These are phyloP conservation scores for Gallinago jamesoni DNA, from an alignment of 2,113 vertebrate species.

Conservation along the genomic window DNA sequence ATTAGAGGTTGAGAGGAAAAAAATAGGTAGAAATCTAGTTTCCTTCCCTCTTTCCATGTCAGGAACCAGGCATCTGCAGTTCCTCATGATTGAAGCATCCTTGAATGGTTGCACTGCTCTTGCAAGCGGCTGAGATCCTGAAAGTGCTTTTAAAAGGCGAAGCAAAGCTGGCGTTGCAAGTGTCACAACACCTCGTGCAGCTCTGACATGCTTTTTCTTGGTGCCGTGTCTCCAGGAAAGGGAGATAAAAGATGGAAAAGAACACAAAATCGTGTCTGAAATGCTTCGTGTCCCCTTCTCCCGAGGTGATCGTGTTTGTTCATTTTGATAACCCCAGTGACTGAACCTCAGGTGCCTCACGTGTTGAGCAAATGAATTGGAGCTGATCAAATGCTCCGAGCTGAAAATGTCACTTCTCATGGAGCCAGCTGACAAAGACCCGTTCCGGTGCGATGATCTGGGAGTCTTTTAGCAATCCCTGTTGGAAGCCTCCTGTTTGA, in stretches of 20 bases:
- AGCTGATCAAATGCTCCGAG: not conserved
- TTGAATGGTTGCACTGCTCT: not conserved
- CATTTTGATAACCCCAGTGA: not conserved
- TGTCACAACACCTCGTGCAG: not conserved
- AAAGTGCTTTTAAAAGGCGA: not conserved
- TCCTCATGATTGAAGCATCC: not conserved
- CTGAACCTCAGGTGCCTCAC: not conserved
- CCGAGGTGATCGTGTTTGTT: not conserved
- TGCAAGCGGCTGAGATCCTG: not conserved
- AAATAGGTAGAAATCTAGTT: not conserved
- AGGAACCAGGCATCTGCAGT: not conserved
- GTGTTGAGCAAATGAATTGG: not conserved
- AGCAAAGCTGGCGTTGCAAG: not conserved
- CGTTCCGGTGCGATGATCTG: not conserved
- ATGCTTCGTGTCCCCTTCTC: not conserved
- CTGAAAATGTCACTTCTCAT: not conserved
- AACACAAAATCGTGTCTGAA: not conserved
- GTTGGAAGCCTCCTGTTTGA: constrained; percentile 1
- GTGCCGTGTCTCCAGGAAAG: not conserved
- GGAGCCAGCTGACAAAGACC: not conserved
- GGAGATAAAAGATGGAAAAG: not conserved
- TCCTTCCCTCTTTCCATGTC: not conserved
- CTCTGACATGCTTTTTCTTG: not conserved
- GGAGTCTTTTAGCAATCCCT: not conserved
- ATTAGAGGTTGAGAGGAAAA: not conserved